Evolutionary conservation across 2,113 vertebrate genomes (phyloP).

Genomic region (Bubo bubo): DNA sequence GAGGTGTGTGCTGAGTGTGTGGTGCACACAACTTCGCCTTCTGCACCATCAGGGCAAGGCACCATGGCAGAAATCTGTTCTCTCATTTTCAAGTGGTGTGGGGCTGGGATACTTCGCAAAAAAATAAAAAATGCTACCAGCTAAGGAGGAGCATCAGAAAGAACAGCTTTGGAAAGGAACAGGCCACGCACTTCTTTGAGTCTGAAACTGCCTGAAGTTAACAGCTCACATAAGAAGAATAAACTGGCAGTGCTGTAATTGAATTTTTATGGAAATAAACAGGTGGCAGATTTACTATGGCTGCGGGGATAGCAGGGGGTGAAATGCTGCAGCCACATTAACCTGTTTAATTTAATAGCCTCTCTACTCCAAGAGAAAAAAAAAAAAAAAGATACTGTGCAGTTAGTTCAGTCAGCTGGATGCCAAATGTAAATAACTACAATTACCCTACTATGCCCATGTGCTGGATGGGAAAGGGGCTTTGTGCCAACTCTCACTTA

Average conservation of each 20-base stretch:
- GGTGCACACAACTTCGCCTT: rapidly evolving
- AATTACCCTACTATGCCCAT: constrained; percentile 59
- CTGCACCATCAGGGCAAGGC: neutral
- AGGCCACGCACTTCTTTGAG: neutral
- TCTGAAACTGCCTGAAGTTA: constrained; percentile 66
- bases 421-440: constrained; percentile 78
- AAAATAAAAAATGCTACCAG: neutral
- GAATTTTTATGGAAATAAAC: constrained; percentile 87
- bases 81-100: neutral
- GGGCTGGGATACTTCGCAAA: neutral
- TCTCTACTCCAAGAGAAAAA: neutral
- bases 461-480: constrained; percentile 51
- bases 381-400: constrained; percentile 1
- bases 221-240: constrained; percentile 73
- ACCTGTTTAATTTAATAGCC: constrained; percentile 79
- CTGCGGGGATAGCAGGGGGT: constrained; percentile 67
- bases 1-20: rapidly evolving
- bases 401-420: constrained; percentile 69
- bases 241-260: constrained; percentile 76
- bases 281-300: constrained; percentile 81
- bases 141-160: neutral
- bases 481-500: constrained; percentile 49
- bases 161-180: neutral
- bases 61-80: neutral
- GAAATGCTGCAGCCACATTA: constrained; percentile 73